Evolutionary conservation across 2,888 invertebrate genomes (phyloP).

Genomic region (Sceliomorpha sp.): DNA sequence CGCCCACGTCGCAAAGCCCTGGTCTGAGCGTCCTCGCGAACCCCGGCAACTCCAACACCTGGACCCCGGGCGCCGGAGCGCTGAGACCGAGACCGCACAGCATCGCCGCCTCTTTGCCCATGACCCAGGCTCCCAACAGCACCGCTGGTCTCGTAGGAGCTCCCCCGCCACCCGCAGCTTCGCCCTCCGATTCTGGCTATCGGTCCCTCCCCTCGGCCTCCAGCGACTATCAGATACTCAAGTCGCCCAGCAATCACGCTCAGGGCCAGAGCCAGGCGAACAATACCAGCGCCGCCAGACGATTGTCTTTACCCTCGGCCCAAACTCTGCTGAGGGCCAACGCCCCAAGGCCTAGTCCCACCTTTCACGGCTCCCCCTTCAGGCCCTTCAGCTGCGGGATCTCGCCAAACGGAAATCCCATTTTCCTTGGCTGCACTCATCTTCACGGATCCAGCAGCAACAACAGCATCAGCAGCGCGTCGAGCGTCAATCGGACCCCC

Average conservation of each 20-base stretch:
- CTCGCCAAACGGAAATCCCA: constrained; percentile 79
- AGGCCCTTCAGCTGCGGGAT: constrained; percentile 79
- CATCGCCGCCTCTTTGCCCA: constrained; percentile 71
- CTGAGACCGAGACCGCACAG: constrained; percentile 75
- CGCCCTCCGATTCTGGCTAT: constrained; percentile 82
- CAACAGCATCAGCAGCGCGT: constrained; percentile 50
- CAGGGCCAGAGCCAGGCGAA: constrained; percentile 60
- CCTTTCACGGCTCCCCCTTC: constrained; percentile 84
- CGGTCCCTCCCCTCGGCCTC: constrained; percentile 83
- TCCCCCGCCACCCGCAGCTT: constrained; percentile 71
- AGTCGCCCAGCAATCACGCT: constrained; percentile 75
- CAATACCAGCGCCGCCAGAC: constrained; percentile 80
- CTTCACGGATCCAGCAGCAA: constrained; percentile 70
- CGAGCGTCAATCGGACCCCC: constrained; percentile 65
- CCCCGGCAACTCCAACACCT: constrained; percentile 72
- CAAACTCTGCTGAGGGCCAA: constrained; percentile 81
- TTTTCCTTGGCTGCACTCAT: constrained; percentile 81
- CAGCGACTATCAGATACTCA: constrained; percentile 84
- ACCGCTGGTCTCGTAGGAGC: constrained; percentile 66
- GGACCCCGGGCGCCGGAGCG: constrained; percentile 69
- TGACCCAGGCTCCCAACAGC: constrained; percentile 48
- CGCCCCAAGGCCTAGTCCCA: constrained; percentile 84
- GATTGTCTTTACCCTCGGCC: constrained; percentile 82
- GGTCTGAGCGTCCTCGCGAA: constrained; percentile 68
- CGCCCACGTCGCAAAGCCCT: constrained; percentile 79